Percentiles rank a stretch among this genome's conserved stretches.
These are phyloP conservation scores for Muscicapa comitata DNA, from an alignment of 2,797 vertebrate species.

Conservation along the genomic window DNA sequence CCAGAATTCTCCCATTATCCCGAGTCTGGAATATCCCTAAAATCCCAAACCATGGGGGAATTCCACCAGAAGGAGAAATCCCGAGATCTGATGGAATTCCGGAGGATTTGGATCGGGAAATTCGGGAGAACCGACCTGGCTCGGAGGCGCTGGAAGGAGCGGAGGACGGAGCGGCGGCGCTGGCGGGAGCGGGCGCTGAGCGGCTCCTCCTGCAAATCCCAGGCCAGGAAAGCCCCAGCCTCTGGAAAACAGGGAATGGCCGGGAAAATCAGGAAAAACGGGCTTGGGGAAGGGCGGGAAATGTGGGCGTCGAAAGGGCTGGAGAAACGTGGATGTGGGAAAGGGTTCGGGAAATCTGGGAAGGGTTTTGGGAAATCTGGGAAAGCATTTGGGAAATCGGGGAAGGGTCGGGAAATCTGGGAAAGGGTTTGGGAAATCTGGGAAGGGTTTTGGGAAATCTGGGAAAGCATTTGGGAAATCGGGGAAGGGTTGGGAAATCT, in stretches of 20 bases:
- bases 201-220: neutral
- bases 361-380: too few species aligned
- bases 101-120: accelerated
- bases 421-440: too few species aligned
- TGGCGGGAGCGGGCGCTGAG: neutral
- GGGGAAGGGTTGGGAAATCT: neutral
- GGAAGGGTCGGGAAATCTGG: too few species aligned
- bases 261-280: too few species aligned
- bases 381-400: neutral
- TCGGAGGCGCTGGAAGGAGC: accelerated
- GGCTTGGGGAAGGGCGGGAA: too few species aligned
- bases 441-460: neutral
- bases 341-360: neutral
- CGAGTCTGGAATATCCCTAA: accelerated
- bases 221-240: accelerated
- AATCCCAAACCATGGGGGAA: accelerated
- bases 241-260: neutral
- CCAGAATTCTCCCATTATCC: neutral
- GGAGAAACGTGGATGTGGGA: too few species aligned
- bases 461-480: too few species aligned
- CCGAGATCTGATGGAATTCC: accelerated
- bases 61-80: accelerated
- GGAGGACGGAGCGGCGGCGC: accelerated
- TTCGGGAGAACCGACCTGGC: accelerated
- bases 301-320: too few species aligned